Evolutionary conservation across 2,797 vertebrate genomes (phyloP).

Genomic region (Setipinna tenuifilis): DNA sequence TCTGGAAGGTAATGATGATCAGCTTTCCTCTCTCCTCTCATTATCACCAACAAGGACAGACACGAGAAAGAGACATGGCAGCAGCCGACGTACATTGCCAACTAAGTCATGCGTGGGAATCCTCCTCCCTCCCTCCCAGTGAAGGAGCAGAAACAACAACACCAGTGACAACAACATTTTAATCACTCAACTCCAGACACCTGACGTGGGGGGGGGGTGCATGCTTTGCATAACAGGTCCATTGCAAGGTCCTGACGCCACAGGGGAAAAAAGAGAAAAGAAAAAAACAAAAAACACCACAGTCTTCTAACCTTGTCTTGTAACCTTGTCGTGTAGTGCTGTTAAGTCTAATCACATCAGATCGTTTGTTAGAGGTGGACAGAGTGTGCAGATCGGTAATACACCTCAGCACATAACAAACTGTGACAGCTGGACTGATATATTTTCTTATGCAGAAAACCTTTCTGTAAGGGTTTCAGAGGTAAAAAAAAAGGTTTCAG

Average conservation of each 20-base stretch:
- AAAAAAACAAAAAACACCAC: background rate
- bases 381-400: background rate
- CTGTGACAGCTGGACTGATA: background rate
- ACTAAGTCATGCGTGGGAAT: constrained; percentile 12
- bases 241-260: background rate
- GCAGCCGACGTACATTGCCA: background rate
- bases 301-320: constrained; percentile 1
- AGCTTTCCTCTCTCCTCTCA: constrained; percentile 47
- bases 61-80: background rate
- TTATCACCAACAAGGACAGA: constrained; percentile 51
- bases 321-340: background rate
- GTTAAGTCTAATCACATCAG: background rate
- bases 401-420: background rate
- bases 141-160: background rate
- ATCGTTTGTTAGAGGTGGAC: background rate
- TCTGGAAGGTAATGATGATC: constrained; percentile 88
- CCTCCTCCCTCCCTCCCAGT: background rate
- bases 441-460: background rate
- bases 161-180: constrained; percentile 8
- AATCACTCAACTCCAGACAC: constrained; percentile 19
- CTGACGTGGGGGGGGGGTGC: background rate
- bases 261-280: background rate
- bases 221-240: background rate
- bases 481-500: no score
- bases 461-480: background rate